Evolutionary conservation across 1,140 invertebrate species (phyloP).

Genomic region (Drosophila pachea): DNA sequence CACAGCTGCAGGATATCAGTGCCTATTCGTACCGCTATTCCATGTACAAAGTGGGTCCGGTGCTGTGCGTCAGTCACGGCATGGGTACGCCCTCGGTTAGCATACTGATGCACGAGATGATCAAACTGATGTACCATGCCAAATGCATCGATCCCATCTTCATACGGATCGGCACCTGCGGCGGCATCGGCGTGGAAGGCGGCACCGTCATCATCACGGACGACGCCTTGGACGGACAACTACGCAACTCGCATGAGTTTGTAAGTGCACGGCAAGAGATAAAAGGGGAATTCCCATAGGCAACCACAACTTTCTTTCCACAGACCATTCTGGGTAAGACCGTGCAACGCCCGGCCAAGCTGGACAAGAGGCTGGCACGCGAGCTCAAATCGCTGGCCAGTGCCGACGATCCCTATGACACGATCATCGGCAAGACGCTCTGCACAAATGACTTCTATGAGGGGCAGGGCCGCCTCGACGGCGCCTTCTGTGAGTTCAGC

Average conservation of each 20-base stretch:
- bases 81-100: conserved; percentile 96
- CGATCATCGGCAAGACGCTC: conserved; percentile 94
- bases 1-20: conserved; percentile 92
- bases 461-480: conserved; percentile 96
- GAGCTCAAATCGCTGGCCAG: conserved; percentile 88
- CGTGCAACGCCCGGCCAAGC: conserved; percentile 87
- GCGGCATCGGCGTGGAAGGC: conserved; percentile 93
- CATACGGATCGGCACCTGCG: conserved; percentile 95
- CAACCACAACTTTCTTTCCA: conserved; percentile 40
- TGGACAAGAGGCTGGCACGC: conserved; percentile 88
- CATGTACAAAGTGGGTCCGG: conserved; percentile 93
- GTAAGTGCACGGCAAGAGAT: conserved; percentile 75
- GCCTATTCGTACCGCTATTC: conserved; percentile 95
- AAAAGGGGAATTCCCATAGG: neutral
- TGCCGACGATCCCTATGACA: conserved; percentile 90
- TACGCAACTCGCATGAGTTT: conserved; percentile 85
- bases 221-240: conserved; percentile 89
- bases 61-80: conserved; percentile 86
- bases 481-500: conserved; percentile 96
- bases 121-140: conserved; percentile 96
- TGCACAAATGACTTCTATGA: conserved; percentile 99
- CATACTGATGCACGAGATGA: conserved; percentile 94
- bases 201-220: conserved; percentile 94
- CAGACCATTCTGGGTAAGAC: conserved; percentile 93
- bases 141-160: conserved; percentile 92